Evolutionary conservation across 2,888 invertebrate species (phyloP).

Genomic region (Synergus gifuensis): DNA sequence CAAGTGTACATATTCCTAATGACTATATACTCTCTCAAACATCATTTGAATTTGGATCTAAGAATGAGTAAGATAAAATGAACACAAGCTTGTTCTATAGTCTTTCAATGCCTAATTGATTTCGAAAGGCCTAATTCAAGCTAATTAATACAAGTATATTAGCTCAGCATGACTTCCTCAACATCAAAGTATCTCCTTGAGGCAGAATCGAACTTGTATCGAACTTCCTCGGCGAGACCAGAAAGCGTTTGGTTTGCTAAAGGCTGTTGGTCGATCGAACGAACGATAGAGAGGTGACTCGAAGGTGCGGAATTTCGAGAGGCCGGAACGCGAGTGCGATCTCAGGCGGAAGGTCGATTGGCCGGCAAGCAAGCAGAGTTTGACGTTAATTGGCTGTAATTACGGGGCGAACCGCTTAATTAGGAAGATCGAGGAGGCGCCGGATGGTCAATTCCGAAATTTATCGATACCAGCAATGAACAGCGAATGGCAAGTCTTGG

Average conservation of each 20-base stretch:
- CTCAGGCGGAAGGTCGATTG: conserved; percentile 33
- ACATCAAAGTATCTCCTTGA: not conserved
- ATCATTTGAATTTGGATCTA: too few species aligned
- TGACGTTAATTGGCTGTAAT: conserved; percentile 74
- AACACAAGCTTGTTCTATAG: not conserved
- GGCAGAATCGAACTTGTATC: conserved; percentile 2
- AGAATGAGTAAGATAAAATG: not conserved
- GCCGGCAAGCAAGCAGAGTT: conserved; percentile 54
- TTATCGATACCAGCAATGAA: conserved; percentile 65
- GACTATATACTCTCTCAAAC: too few species aligned
- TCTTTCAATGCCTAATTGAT: not conserved
- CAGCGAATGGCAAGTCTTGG: conserved; percentile 30
- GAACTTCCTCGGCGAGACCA: not conserved
- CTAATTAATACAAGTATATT: conserved; percentile 2
- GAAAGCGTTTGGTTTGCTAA: not conserved
- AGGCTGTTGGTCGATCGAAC: conserved; percentile 18
- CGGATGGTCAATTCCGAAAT: conserved; percentile 70
- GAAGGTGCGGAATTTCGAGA: conserved; percentile 36
- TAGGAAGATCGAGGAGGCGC: conserved; percentile 63
- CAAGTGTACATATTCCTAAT: too few species aligned
- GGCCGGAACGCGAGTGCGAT: conserved; percentile 34
- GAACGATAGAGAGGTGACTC: conserved; percentile 35
- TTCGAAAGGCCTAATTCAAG: not conserved
- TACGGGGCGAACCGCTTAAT: conserved; percentile 73
- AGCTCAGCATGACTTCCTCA: conserved; percentile 23